Conservation (phyloP, 2,888 invertebrate genomes). For the Hyalella azteca region DNA sequence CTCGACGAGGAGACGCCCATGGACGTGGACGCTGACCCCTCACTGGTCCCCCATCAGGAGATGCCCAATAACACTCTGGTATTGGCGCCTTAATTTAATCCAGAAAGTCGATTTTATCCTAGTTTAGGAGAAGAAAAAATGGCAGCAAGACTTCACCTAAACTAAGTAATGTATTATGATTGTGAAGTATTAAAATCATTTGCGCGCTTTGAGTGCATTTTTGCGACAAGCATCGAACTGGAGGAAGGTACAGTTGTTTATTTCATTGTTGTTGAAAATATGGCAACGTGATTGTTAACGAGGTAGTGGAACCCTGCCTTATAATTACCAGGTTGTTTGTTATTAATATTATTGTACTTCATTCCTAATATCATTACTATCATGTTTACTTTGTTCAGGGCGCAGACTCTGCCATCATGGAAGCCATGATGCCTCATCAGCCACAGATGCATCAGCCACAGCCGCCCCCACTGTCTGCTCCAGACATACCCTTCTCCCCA, state of each 20-base stretch:
- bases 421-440: constrained; percentile 31
- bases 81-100: no score
- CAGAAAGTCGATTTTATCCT: no score
- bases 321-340: no score
- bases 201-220: no score
- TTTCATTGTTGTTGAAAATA: not conserved
- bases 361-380: not conserved
- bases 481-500: not conserved
- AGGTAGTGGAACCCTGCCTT: not conserved
- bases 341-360: not conserved
- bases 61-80: no score
- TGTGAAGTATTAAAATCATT: no score
- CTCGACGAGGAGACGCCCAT: constrained; percentile 49
- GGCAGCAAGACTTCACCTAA: no score
- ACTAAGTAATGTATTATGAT: no score
- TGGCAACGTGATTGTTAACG: not conserved
- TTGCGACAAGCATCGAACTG: not conserved
- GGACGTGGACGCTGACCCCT: constrained; percentile 59
- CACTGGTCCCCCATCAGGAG: constrained; percentile 62
- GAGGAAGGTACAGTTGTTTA: not conserved
- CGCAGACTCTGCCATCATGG: constrained; percentile 20
- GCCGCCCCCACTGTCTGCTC: not conserved
- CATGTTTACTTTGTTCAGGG: not conserved
- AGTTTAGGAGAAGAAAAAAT: no score
- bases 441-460: not conserved